Evolutionary conservation across 2,888 invertebrate genomes (phyloP).

Genomic region (Lycophotia porphyrea): DNA sequence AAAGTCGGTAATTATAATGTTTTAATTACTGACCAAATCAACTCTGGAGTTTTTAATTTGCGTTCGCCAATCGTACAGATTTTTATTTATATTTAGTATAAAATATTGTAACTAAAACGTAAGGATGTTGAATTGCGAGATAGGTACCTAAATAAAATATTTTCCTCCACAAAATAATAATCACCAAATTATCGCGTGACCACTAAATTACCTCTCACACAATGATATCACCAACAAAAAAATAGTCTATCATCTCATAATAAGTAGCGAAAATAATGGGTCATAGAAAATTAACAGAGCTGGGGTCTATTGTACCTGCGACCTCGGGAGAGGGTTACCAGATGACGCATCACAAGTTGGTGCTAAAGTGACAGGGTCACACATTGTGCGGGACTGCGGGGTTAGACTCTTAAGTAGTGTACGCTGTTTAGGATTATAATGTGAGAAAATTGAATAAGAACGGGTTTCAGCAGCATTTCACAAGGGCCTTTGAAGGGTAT

Average conservation of each 20-base stretch:
- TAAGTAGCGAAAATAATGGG: conserved; percentile 47
- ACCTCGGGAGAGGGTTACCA: conserved; percentile 61
- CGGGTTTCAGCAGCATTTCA: neutral
- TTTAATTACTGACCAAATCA: neutral
- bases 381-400: conserved; percentile 67
- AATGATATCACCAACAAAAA: conserved; percentile 48
- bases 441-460: conserved; percentile 30
- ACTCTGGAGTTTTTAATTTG: neutral
- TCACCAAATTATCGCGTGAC: conserved; percentile 41
- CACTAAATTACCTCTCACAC: conserved; percentile 34
- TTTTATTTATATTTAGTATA: neutral
- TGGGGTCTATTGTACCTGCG: conserved; percentile 53
- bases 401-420: conserved; percentile 70
- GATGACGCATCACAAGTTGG: conserved; percentile 71
- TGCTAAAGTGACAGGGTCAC: conserved; percentile 63
- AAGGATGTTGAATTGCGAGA: neutral
- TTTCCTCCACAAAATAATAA: conserved; percentile 12
- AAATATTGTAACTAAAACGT: neutral
- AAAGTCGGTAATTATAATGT: neutral
- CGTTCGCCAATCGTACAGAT: neutral
- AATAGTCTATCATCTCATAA: conserved; percentile 33
- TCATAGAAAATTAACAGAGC: conserved; percentile 57
- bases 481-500: neutral
- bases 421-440: conserved; percentile 60
- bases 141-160: neutral